Conservation (phyloP, 2,113 vertebrate species). For the Rhineura floridana region DNA sequence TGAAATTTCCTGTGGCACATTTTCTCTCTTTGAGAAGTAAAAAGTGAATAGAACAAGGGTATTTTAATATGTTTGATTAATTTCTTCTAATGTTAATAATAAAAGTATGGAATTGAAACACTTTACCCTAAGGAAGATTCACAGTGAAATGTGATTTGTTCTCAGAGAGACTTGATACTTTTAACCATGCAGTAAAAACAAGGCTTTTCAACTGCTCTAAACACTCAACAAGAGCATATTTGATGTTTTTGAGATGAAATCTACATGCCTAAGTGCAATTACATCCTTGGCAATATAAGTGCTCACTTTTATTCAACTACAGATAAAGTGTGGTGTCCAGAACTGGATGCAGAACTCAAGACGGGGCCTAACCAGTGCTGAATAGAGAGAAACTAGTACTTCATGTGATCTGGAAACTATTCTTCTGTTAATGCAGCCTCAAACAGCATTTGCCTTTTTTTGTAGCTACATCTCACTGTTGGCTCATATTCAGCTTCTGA, state of each 20-base stretch:
- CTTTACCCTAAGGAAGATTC: neutral
- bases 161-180: neutral
- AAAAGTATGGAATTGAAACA: neutral
- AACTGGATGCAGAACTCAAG: neutral
- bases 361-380: neutral
- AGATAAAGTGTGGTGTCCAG: too few relatives aligned
- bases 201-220: neutral
- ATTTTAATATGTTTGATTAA: constrained; percentile 12
- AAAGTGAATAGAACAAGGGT: constrained; percentile 26
- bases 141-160: neutral
- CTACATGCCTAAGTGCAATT: neutral
- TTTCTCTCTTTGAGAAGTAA: neutral
- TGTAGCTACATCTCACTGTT: too few relatives aligned
- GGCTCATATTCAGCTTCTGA: too few relatives aligned
- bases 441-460: too few relatives aligned
- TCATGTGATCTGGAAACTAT: too few relatives aligned
- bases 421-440: too few relatives aligned
- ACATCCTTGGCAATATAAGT: neutral
- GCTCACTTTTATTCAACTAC: neutral
- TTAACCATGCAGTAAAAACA: neutral
- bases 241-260: neutral
- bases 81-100: constrained; percentile 11
- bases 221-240: neutral
- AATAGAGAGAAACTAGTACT: too few relatives aligned
- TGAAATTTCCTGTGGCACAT: neutral